Evolutionary conservation across 2,113 vertebrate species (phyloP), one percentile per base, ranked within the genome.

Genomic region (Callocephalon fimbriatum): DNA sequence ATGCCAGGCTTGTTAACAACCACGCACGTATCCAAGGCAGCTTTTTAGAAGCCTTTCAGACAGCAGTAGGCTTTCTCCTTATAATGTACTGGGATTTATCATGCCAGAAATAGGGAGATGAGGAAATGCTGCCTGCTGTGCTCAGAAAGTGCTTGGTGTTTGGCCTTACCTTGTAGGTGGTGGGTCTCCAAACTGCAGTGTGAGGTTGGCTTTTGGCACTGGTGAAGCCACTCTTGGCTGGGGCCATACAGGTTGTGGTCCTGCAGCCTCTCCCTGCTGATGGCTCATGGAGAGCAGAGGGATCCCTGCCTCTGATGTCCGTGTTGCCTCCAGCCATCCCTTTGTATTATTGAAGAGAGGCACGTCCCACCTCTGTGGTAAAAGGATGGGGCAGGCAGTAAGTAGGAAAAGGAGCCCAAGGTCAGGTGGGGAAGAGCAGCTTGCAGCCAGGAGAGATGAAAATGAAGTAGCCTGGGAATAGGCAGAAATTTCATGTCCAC

Each of bases 351-450:
- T 23, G 78, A 3, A 32, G 10, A 62, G 10, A 31, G 10, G 7
- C 1, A 3, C 0, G 0, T 7, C 61, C 79, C 56, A 40, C 5
- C 0, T 0, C 31, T 6, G 27, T 10, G 21, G 15, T 1, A 10
- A n/a, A 32, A 32, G 61, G 35, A 15, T 1, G 3, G 45, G 26
- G 45, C 12, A 35, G 23, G 61, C 27, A 44, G 35, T 3, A 10
- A 15, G 14, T 2, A 10, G 37, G 32, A 50, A 63, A 37, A 51
- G 66, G 22, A 74, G 19, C n/a, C 27, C 27, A 6, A 2, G 68
- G 15, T 13, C 58, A 15, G 13, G 1, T 19, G 63, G 84, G 26
- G 68, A 54, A 58, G 72, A 74, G 66, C 44, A 56, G 62, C 75
- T 82, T 3, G 2, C 35, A 20, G 38, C 6, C 53, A n/a, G n/a